Conservation (phyloP, 2,888 invertebrate genomes). For the Leptinotarsa juncta region DNA sequence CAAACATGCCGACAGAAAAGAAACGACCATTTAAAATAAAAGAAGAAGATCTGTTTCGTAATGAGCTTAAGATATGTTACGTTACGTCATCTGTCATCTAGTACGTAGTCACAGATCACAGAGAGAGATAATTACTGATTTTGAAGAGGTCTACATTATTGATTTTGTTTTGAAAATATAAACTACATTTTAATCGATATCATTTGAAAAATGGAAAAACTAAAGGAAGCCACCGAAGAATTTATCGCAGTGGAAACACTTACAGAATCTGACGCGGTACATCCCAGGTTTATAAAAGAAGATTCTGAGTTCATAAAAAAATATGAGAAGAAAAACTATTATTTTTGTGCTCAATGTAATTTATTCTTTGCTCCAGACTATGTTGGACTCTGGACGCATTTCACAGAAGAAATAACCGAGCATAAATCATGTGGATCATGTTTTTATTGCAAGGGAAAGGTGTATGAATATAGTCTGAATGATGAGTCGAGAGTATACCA, state of each 20-base stretch:
- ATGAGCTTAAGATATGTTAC: no score
- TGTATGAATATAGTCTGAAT: conserved; percentile 58
- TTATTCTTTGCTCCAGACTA: conserved; percentile 59
- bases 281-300: conserved; percentile 58
- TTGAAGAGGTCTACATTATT: not conserved
- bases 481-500: conserved; percentile 55
- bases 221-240: conserved; percentile 21
- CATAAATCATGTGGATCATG: conserved; percentile 58
- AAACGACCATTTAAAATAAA: no score
- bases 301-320: conserved; percentile 53
- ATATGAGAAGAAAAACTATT: conserved; percentile 58
- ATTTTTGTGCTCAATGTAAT: conserved; percentile 58
- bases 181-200: no score
- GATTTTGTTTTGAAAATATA: not conserved
- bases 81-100: no score
- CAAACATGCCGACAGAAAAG: no score
- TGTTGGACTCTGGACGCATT: conserved; percentile 57
- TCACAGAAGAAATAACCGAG: conserved; percentile 54
- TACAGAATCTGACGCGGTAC: conserved; percentile 61
- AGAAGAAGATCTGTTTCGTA: no score
- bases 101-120: no score
- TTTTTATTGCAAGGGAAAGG: conserved; percentile 60
- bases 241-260: conserved; percentile 23
- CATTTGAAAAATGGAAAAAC: conserved; percentile 22
- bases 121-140: no score